These are phyloP conservation scores for Theonella swinhoei DNA, from an alignment of 37 sponge, comb jelly and placozoan genomes.

Conservation along the genomic window DNA sequence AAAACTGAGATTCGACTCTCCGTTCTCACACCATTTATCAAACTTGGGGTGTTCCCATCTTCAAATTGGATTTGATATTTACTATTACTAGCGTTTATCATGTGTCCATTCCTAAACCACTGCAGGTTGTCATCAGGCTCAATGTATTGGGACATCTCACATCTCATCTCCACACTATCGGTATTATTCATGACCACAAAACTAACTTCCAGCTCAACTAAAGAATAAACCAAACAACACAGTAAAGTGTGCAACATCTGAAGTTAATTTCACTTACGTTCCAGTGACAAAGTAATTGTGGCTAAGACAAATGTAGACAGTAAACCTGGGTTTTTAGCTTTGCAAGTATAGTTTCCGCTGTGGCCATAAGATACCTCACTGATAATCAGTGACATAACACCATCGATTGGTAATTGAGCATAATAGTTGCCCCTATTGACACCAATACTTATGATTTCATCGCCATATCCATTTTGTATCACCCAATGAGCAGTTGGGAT, in stretches of 20 bases:
- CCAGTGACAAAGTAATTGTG: conserved; percentile 8
- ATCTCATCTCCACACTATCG: background rate
- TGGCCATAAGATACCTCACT: background rate
- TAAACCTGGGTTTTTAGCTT: background rate
- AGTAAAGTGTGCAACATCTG: background rate
- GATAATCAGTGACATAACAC: background rate
- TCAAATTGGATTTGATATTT: background rate
- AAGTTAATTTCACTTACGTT: background rate
- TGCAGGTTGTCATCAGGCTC: conserved; percentile 13
- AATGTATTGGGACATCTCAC: conserved; percentile 35
- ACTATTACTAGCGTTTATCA: background rate
- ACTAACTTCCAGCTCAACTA: background rate
- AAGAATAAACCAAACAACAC: background rate
- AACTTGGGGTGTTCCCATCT: background rate
- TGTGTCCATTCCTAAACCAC: conserved; percentile 21
- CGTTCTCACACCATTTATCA: background rate
- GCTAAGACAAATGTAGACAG: conserved; percentile 3
- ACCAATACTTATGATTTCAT: background rate
- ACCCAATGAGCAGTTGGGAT: background rate
- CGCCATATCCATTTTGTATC: background rate
- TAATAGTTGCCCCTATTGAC: background rate
- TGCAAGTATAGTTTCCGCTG: conserved; percentile 25
- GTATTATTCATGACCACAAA: background rate
- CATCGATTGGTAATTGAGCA: background rate
- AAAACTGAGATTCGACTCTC: conserved; percentile 17